phyloP scores from a whole-genome alignment of 2,797 vertebrate species.

The Cottoperca gobio region DNA sequence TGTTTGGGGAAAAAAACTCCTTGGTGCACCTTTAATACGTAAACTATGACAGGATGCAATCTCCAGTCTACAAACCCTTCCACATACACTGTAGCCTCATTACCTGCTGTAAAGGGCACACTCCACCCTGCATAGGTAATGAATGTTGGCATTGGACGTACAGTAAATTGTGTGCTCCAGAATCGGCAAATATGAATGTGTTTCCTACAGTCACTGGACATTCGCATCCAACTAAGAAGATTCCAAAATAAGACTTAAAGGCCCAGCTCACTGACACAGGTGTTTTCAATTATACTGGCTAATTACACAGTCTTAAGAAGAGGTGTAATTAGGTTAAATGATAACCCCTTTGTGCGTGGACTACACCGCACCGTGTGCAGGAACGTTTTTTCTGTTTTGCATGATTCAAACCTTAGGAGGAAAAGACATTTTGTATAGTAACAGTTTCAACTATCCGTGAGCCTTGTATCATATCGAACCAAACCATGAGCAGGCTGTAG shows the following conservation, averaged over 20 bases:
- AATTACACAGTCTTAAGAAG: neutral
- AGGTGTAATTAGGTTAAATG: neutral
- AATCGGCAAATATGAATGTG: neutral
- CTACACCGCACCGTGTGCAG: neutral
- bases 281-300: neutral
- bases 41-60: neutral
- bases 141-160: neutral
- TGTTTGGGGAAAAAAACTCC: neutral
- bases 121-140: slow-evolving; percentile 3
- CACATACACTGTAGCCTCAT: neutral
- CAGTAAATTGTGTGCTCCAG: neutral
- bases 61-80: neutral
- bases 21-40: slow-evolving; percentile 2
- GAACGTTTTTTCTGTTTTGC: neutral
- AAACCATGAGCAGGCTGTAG: neutral
- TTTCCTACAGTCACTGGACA: neutral
- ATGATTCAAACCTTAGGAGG: neutral
- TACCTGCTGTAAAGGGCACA: slow-evolving; percentile 16
- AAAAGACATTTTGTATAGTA: neutral
- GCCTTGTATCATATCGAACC: neutral
- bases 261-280: neutral
- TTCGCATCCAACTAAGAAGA: neutral
- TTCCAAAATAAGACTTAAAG: neutral
- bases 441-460: neutral
- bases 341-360: neutral